These are phyloP conservation scores for Elanus axillaris DNA, from an alignment of 2,113 vertebrate species.

Conservation along the genomic window DNA sequence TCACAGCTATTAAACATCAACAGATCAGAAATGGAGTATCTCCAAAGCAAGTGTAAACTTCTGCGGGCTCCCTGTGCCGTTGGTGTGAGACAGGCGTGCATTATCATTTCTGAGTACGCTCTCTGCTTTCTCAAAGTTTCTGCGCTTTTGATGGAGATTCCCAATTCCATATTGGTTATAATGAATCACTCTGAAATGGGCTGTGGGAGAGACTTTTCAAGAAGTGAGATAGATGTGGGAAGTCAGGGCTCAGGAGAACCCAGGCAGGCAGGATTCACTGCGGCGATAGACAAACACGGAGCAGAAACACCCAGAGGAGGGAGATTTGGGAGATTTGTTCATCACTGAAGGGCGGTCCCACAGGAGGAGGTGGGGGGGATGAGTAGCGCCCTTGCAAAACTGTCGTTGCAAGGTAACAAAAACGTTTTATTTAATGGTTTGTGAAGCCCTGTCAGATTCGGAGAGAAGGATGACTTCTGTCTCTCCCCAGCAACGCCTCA, in stretches of 20 bases:
- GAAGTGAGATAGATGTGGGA: neutral
- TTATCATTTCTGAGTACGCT: neutral
- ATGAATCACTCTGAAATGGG: neutral
- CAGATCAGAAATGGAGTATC: neutral
- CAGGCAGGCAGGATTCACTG: neutral
- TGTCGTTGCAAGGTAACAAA: neutral
- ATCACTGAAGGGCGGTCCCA: neutral
- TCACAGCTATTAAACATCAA: neutral
- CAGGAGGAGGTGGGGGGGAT: neutral
- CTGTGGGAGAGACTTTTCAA: neutral
- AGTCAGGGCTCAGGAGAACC: neutral
- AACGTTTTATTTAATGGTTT: neutral
- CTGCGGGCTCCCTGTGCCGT: neutral
- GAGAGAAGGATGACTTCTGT: neutral
- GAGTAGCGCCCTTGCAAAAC: neutral
- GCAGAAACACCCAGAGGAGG: neutral
- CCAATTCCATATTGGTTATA: neutral
- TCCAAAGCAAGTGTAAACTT: neutral
- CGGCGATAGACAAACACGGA: neutral
- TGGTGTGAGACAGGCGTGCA: fast-evolving
- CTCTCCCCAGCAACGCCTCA: neutral
- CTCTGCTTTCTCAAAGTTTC: neutral
- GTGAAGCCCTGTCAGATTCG: neutral
- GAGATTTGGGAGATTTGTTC: neutral
- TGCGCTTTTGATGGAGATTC: neutral